Conservation (phyloP, 2,797 vertebrate species). For the Pseudochaenichthys georgianus region DNA sequence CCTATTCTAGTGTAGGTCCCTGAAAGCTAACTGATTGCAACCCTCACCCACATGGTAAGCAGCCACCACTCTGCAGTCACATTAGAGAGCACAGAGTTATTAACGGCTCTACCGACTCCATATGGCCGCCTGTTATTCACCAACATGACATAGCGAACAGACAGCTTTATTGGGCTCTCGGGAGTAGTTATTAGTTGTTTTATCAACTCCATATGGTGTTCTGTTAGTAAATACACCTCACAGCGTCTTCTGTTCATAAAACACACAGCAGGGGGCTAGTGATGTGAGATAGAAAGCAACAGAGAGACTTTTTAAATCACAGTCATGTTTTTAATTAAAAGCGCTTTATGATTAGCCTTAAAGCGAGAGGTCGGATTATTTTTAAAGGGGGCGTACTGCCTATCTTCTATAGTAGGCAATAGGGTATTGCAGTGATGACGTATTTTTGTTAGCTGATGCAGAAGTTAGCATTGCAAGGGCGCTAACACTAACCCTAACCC, state of each 20-base stretch:
- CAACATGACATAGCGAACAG: conserved; percentile 48
- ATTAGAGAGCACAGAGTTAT: conserved; percentile 58
- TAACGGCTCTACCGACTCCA: conserved; percentile 66
- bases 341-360: conserved; percentile 11
- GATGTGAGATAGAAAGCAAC: background rate
- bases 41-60: conserved; percentile 4
- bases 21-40: conserved; percentile 9
- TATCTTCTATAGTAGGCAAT: no score
- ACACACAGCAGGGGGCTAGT: conserved; percentile 12
- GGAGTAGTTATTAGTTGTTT: conserved; percentile 62
- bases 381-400: no score
- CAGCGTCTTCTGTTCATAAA: conserved; percentile 34
- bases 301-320: background rate
- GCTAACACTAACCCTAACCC: no score
- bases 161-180: conserved; percentile 42
- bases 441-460: no score
- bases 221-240: conserved; percentile 46
- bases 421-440: no score
- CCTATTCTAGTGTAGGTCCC: background rate
- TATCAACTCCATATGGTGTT: conserved; percentile 62
- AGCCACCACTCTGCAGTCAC: conserved; percentile 17
- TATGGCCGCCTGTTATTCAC: conserved; percentile 60
- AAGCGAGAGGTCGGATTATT: background rate
- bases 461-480: no score
- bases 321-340: conserved; percentile 24